These are phyloP conservation scores for Resseliella maxima DNA, from an alignment of 2,888 invertebrate genomes.

Conservation along the genomic window DNA sequence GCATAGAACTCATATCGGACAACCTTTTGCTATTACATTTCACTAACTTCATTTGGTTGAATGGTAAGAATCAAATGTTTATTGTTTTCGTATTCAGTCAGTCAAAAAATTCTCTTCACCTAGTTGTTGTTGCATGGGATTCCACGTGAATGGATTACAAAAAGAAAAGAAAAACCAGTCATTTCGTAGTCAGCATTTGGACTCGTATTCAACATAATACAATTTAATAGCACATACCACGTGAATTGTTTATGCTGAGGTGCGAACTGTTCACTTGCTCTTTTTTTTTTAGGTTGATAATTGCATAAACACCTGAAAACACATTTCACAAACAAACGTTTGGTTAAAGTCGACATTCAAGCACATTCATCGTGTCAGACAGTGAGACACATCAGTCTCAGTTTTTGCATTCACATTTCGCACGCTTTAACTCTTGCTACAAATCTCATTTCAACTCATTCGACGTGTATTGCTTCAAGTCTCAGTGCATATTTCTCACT, in stretches of 20 bases:
- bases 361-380: not conserved
- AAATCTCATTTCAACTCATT: too few species aligned
- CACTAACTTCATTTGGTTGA: conserved; percentile 12
- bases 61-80: conserved; percentile 7
- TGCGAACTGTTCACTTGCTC: not conserved
- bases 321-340: not conserved
- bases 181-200: too few species aligned
- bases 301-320: not conserved
- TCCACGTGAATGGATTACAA: not conserved
- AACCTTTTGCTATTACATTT: not conserved
- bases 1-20: too few species aligned
- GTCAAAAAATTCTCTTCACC: not conserved
- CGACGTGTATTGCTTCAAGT: too few species aligned
- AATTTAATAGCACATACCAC: not conserved
- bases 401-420: too few species aligned
- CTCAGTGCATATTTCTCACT: too few species aligned
- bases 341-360: not conserved
- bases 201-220: conserved; percentile 38
- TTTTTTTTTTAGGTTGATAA: not conserved
- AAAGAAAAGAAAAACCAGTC: too few species aligned
- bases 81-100: not conserved
- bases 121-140: not conserved
- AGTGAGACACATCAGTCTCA: not conserved
- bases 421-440: too few species aligned
- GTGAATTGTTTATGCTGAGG: not conserved